A percentile compares a stretch with the other conserved stretches of the same genome.
These are phyloP conservation scores for Heliangelus exortis DNA, from an alignment of 2,797 vertebrate genomes.

Conservation along the genomic window DNA sequence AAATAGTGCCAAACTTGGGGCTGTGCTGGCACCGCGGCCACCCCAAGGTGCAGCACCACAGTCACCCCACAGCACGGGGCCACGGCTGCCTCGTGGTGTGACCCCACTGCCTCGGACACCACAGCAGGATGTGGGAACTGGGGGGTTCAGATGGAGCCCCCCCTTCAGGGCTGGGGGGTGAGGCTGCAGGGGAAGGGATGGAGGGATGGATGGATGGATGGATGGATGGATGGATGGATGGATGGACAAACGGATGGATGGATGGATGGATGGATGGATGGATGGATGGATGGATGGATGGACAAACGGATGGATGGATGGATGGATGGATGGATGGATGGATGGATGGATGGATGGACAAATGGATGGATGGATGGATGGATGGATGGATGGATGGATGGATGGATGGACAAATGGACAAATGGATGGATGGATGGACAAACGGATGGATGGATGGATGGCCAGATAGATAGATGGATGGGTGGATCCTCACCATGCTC, in stretches of 20 bases:
- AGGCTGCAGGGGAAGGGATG: no score
- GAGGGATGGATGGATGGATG: no score
- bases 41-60: neutral
- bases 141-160: neutral
- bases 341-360: no score
- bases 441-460: no score
- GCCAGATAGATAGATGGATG: no score
- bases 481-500: neutral
- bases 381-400: no score
- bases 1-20: neutral
- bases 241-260: neutral
- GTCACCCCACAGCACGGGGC: no score
- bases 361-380: neutral
- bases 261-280: neutral
- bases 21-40: neutral
- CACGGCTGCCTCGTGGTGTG: no score
- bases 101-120: rapidly evolving
- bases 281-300: neutral
- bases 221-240: no score
- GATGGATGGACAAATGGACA: neutral
- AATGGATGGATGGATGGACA: no score
- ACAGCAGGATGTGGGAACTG: neutral
- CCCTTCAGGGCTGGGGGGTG: neutral
- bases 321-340: neutral
- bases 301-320: neutral